These are phyloP conservation scores for Rhimphoctona megacephalus DNA, from an alignment of 2,888 invertebrate species.

Conservation along the genomic window DNA sequence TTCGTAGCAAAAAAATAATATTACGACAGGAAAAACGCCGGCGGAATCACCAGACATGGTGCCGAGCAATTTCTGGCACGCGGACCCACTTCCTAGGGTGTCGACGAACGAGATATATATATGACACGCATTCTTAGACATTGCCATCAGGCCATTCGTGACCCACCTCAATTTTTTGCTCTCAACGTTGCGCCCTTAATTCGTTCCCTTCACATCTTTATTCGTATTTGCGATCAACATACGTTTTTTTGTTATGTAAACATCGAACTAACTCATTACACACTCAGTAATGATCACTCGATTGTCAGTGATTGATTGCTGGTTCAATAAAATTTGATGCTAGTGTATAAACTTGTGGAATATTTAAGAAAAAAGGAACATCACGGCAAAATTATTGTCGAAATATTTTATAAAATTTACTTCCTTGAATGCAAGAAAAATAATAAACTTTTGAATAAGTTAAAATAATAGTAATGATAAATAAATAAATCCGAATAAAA, in stretches of 20 bases:
- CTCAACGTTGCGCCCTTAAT: not conserved
- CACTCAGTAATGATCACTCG: not conserved
- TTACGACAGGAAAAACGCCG: not conserved
- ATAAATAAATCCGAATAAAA: not conserved
- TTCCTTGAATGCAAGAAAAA: too few relatives aligned
- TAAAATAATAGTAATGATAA: not conserved
- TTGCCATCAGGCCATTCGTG: conserved; percentile 16
- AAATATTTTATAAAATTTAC: not conserved
- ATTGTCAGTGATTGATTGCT: not conserved
- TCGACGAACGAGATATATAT: conserved; percentile 19
- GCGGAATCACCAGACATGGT: conserved; percentile 20
- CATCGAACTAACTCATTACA: not conserved
- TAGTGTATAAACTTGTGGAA: not conserved
- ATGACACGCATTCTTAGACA: conserved; percentile 27
- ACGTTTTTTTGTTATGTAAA: not conserved
- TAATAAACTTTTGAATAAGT: not conserved
- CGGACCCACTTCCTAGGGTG: conserved; percentile 10
- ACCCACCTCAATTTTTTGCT: conserved; percentile 56
- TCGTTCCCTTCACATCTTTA: not conserved
- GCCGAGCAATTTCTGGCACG: conserved; percentile 46
- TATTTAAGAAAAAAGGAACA: not conserved
- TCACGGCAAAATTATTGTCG: not conserved
- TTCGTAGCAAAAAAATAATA: conserved; percentile 14
- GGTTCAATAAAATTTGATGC: not conserved
- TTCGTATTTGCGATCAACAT: not conserved